phyloP scores from a whole-genome alignment of 2,113 vertebrate species.

The Suncus etruscus region DNA sequence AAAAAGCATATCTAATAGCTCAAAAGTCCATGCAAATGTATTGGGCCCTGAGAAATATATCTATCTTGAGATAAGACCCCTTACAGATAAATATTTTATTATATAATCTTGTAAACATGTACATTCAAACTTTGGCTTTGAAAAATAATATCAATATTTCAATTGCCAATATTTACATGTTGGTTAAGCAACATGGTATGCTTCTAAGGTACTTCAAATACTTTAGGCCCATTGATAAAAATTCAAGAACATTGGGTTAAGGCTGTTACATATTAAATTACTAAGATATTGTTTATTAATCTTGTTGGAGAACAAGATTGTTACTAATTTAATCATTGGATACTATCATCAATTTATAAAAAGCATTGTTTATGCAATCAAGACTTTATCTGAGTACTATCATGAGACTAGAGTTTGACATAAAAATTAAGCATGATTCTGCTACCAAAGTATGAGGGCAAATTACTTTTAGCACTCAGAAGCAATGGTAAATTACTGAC shows the following conservation, averaged over 20 bases:
- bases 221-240: not conserved
- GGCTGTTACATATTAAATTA: not conserved
- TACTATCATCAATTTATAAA: not conserved
- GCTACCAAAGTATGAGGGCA: not conserved
- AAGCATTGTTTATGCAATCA: not conserved
- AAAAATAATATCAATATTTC: not conserved
- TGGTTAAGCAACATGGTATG: not conserved
- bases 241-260: not conserved
- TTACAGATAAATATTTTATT: not conserved
- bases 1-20: not conserved
- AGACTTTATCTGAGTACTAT: not conserved
- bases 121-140: not conserved
- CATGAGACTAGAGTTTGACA: not conserved
- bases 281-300: not conserved
- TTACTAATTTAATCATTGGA: not conserved
- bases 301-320: not conserved
- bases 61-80: not conserved
- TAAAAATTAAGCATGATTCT: not conserved
- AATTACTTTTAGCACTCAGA: not conserved
- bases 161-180: not conserved
- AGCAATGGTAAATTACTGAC: not conserved
- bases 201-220: not conserved
- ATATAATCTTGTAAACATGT: slow-evolving; percentile 8
- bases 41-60: not conserved
- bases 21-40: not conserved